A percentile compares a stretch with the other conserved stretches of the same genome.
Conservation (phyloP, 2,888 invertebrate species). For the Amblyjoppa proteus region DNA sequence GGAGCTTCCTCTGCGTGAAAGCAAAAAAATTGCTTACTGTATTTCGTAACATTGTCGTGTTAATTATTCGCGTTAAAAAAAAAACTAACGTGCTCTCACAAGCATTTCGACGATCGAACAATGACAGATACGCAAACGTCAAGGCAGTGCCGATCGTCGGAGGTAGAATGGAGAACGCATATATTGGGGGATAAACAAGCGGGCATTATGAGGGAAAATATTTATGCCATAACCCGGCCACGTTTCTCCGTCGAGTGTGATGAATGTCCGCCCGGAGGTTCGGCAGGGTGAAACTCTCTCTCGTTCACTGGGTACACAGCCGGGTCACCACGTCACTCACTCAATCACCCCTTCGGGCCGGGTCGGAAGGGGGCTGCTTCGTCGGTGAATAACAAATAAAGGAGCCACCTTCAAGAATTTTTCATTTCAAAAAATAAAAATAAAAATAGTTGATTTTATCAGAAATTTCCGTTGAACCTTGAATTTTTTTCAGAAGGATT, state of each 20-base stretch:
- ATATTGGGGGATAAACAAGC: conserved; percentile 66
- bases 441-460: conserved; percentile 15
- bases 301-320: conserved; percentile 65
- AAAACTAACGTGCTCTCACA: no score
- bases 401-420: conserved; percentile 24
- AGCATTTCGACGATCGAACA: no score
- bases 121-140: no score
- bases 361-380: neutral
- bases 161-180: conserved; percentile 31
- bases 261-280: conserved; percentile 66
- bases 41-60: no score
- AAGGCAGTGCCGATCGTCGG: neutral
- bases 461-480: no score
- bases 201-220: conserved; percentile 70
- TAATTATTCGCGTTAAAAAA: no score
- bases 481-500: no score
- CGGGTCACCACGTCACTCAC: conserved; percentile 59
- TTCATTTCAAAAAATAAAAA: conserved; percentile 9
- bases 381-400: conserved; percentile 61
- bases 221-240: conserved; percentile 69
- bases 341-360: conserved; percentile 60
- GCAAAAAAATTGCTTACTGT: no score
- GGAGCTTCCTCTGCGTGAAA: no score
- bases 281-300: conserved; percentile 61
- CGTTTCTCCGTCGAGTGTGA: conserved; percentile 67